These are phyloP conservation scores for Charina bottae DNA, from an alignment of 2,113 vertebrate genomes.

Conservation along the genomic window DNA sequence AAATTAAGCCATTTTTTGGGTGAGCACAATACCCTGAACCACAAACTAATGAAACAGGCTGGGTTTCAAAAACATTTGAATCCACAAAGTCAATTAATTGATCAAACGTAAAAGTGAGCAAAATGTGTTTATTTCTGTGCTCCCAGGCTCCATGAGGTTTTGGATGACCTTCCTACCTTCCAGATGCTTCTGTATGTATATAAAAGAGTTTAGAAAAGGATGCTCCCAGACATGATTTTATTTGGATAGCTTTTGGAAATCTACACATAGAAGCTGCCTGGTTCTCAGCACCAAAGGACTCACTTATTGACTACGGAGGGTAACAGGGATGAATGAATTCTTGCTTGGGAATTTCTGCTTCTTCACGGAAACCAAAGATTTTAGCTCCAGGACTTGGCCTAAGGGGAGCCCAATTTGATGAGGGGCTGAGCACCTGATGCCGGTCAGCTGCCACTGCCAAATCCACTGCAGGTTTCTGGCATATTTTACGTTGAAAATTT, in stretches of 20 bases:
- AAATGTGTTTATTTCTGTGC: no score
- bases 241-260: constrained; percentile 56
- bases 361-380: constrained; percentile 61
- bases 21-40: no score
- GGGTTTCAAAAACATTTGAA: no score
- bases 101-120: no score
- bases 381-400: constrained; percentile 53
- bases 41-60: no score
- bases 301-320: constrained; percentile 17
- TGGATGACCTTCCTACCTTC: not conserved
- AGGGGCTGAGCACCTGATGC: constrained; percentile 49
- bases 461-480: constrained; percentile 40
- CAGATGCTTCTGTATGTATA: constrained; percentile 9
- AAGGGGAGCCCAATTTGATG: constrained; percentile 55
- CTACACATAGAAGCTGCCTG: constrained; percentile 25
- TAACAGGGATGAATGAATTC: constrained; percentile 60
- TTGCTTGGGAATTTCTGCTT: constrained; percentile 44
- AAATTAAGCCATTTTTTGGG: no score
- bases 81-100: no score
- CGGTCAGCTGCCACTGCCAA: constrained; percentile 41
- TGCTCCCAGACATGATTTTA: constrained; percentile 37
- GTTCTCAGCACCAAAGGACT: not conserved
- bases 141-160: not conserved
- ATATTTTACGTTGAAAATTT: constrained; percentile 53
- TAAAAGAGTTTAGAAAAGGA: constrained; percentile 47